Evolutionary conservation across 1,140 invertebrate species (phyloP).

Genomic region (Lordiphosa clarofinis): DNA sequence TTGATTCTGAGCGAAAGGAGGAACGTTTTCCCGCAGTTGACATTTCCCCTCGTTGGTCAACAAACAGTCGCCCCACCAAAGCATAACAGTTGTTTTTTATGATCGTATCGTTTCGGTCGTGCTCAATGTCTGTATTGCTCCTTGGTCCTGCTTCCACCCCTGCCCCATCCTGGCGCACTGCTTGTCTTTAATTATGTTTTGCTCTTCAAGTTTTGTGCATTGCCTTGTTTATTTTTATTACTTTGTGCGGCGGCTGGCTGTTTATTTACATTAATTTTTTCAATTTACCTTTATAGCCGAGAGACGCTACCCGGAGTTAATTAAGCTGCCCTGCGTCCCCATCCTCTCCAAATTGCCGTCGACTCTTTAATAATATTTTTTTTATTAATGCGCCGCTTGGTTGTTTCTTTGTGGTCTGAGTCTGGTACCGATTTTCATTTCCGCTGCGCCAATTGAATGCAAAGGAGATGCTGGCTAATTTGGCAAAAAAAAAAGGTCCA

Average conservation of each 20-base stretch:
- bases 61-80: constrained; percentile 12
- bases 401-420: constrained; percentile 17
- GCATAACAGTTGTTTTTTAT: constrained; percentile 55
- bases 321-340: constrained; percentile 44
- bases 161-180: constrained; percentile 4
- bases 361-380: constrained; percentile 43
- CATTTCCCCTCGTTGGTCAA: background rate
- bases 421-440: constrained; percentile 47
- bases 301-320: constrained; percentile 39
- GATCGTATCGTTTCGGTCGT: constrained; percentile 25
- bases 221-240: constrained; percentile 76
- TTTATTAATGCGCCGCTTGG: constrained; percentile 14
- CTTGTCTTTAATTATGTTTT: constrained; percentile 69
- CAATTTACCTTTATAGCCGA: constrained; percentile 70
- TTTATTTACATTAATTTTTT: constrained; percentile 73
- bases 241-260: constrained; percentile 36
- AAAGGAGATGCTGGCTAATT: constrained; percentile 30
- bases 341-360: background rate
- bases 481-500: background rate
- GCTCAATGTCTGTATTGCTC: background rate
- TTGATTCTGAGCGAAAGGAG: too few relatives aligned
- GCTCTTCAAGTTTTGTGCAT: constrained; percentile 60
- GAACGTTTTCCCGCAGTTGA: too few relatives aligned
- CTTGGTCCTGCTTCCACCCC: background rate
- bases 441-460: constrained; percentile 43